A percentile compares a stretch with the other conserved stretches of the same genome.
These are phyloP conservation scores for Gallinago paraguaiae DNA, from an alignment of 2,113 vertebrate species.

Conservation along the genomic window DNA sequence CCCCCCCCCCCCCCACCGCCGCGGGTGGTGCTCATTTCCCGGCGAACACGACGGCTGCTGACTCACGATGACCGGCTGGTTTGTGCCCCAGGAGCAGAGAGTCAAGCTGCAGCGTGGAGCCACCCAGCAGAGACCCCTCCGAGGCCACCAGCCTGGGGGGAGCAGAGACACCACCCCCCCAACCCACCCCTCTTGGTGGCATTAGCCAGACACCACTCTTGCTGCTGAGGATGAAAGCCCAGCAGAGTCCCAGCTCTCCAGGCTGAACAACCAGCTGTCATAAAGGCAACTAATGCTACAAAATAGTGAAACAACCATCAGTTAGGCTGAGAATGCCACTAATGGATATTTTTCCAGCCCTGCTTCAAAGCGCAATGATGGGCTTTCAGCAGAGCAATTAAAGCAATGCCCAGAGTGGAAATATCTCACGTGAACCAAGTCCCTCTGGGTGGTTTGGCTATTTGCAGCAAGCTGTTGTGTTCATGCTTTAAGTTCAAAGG, in stretches of 20 bases:
- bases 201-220: neutral
- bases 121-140: neutral
- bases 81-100: neutral
- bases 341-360: neutral
- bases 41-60: neutral
- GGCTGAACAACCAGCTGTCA: neutral
- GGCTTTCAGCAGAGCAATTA: conserved; percentile 12
- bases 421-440: neutral
- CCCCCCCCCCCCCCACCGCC: neutral
- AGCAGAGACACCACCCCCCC: neutral
- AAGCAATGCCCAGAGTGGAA: neutral
- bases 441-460: neutral
- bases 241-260: neutral
- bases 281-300: neutral
- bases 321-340: neutral
- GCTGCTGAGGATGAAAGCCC: neutral
- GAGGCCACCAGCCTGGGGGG: neutral
- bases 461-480: neutral
- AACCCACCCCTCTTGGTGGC: neutral
- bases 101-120: neutral
- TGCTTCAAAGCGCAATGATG: neutral
- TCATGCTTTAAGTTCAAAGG: neutral
- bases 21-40: neutral
- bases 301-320: neutral
- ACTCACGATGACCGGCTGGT: neutral